These are phyloP conservation scores for Isoperla grammatica DNA, from an alignment of 2,888 invertebrate species.

Conservation along the genomic window DNA sequence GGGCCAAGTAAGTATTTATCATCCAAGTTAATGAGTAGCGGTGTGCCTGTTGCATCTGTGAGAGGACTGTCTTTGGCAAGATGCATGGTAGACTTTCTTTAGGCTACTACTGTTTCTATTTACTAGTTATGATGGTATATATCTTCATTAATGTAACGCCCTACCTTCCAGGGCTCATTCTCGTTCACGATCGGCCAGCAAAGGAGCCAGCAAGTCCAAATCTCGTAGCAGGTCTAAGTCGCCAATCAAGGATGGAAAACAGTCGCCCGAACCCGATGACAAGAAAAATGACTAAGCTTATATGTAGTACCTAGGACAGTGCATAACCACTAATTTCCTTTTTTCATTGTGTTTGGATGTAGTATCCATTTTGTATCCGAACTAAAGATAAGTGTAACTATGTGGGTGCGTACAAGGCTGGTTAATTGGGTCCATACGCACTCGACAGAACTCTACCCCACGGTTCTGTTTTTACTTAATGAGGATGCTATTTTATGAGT, in stretches of 20 bases:
- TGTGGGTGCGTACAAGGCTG: slow-evolving; percentile 22
- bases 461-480: too few relatives aligned
- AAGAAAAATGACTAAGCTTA: slow-evolving; percentile 25
- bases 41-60: not conserved
- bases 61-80: not conserved
- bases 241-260: slow-evolving; percentile 23
- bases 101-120: not conserved
- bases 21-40: not conserved
- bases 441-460: too few relatives aligned
- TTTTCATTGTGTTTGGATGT: slow-evolving; percentile 1
- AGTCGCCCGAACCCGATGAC: slow-evolving; percentile 17
- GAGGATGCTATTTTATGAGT: too few relatives aligned
- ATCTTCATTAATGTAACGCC: not conserved
- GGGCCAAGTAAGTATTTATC: slow-evolving; percentile 27
- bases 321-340: slow-evolving; percentile 6
- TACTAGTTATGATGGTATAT: not conserved
- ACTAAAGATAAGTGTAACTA: slow-evolving; percentile 6
- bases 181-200: slow-evolving; percentile 63
- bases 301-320: too few relatives aligned
- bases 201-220: slow-evolving; percentile 48
- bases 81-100: slow-evolving; percentile 2
- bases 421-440: slow-evolving; percentile 25
- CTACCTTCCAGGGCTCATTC: slow-evolving; percentile 23
- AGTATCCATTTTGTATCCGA: slow-evolving; percentile 7
- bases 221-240: slow-evolving; percentile 26